A percentile compares a stretch with the other conserved stretches of the same genome.
These are phyloP conservation scores for Tragelaphus scriptus DNA, from an alignment of 2,113 vertebrate genomes.

Conservation along the genomic window DNA sequence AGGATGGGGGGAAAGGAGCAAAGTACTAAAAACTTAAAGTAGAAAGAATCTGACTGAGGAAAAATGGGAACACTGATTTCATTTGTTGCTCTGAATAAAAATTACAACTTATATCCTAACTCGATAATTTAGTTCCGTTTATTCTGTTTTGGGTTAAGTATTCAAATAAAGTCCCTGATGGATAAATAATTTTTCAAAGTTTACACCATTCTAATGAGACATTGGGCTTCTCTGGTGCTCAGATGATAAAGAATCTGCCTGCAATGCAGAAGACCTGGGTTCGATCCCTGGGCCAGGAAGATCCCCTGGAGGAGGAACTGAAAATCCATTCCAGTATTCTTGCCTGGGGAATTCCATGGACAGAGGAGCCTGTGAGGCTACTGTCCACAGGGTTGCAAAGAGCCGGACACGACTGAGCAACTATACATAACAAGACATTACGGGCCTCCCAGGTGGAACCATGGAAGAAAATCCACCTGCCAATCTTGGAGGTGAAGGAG, in stretches of 20 bases:
- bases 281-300: background rate
- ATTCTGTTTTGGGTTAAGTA: background rate
- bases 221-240: background rate
- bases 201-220: background rate
- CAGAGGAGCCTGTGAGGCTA: background rate
- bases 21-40: accelerated
- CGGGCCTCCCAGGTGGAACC: background rate
- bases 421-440: background rate
- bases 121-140: background rate
- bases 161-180: background rate
- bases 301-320: background rate
- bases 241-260: background rate
- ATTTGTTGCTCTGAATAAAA: background rate
- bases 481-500: background rate
- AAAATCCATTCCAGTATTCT: background rate
- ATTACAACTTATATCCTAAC: background rate
- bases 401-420: accelerated
- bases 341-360: background rate
- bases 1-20: accelerated
- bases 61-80: accelerated
- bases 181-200: background rate
- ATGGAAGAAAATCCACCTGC: background rate
- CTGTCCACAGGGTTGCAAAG: background rate
- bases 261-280: background rate
- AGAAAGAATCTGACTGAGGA: background rate